These are phyloP conservation scores for Bimastos eiseni DNA, from an alignment of 2,888 invertebrate genomes.

Conservation along the genomic window DNA sequence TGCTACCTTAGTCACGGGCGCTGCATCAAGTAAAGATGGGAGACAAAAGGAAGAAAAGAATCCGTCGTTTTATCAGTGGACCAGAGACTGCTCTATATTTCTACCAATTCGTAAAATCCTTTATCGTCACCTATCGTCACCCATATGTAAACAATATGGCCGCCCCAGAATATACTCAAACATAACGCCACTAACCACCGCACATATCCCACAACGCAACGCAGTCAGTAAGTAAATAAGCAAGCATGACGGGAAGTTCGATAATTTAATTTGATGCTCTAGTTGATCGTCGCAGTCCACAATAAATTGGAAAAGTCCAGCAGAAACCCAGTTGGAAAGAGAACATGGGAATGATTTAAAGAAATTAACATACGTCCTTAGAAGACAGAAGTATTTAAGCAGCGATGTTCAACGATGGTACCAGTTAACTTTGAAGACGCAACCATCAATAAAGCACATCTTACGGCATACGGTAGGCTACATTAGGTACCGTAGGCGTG, in stretches of 20 bases:
- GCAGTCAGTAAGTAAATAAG: too few species aligned
- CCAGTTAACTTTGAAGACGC: not conserved
- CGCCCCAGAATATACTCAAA: too few species aligned
- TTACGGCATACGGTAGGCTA: not conserved
- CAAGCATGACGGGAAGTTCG: too few species aligned
- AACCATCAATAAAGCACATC: not conserved
- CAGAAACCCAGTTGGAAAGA: not conserved
- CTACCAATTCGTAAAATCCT: too few species aligned
- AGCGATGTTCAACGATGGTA: not conserved
- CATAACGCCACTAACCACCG: too few species aligned
- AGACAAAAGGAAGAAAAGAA: not conserved
- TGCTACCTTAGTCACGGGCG: not conserved
- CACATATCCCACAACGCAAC: too few species aligned
- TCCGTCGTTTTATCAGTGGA: too few species aligned
- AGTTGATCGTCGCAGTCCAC: not conserved
- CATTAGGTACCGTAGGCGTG: too few species aligned
- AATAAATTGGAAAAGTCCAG: not conserved
- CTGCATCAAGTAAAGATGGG: not conserved
- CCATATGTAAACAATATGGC: too few species aligned
- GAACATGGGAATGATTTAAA: not conserved
- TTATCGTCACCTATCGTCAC: too few species aligned
- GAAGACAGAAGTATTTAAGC: not conserved
- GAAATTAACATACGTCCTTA: not conserved
- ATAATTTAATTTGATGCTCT: too few species aligned
- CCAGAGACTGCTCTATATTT: too few species aligned